These are phyloP conservation scores for Diaperis boleti DNA, from an alignment of 2,888 invertebrate genomes.

Conservation along the genomic window DNA sequence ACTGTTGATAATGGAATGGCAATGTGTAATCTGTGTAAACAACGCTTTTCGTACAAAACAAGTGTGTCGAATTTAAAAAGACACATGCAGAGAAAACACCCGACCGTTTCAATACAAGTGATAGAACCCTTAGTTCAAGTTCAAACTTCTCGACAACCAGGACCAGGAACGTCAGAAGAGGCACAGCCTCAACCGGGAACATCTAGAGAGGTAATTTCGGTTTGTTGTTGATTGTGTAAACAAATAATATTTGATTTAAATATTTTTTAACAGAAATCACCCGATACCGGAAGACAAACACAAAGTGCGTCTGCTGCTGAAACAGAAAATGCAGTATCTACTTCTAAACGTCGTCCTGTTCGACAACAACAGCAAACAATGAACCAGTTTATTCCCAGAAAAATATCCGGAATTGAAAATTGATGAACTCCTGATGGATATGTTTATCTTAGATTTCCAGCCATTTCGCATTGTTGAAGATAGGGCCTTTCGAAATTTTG, in stretches of 20 bases:
- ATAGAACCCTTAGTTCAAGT: background rate
- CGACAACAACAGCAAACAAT: no score
- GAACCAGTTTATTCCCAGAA: no score
- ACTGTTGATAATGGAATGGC: no score
- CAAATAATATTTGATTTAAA: background rate
- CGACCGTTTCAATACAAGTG: conserved; percentile 42
- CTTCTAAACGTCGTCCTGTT: no score
- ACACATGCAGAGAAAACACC: conserved; percentile 48
- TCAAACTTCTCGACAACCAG: background rate
- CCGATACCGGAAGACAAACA: background rate
- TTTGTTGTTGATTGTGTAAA: no score
- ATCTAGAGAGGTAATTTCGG: no score
- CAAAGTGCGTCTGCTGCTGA: no score
- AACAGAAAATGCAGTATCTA: no score
- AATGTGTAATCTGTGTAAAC: conserved; percentile 45
- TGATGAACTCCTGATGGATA: no score
- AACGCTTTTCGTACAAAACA: conserved; percentile 40
- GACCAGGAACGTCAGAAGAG: no score
- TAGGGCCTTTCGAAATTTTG: background rate
- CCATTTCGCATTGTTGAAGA: background rate
- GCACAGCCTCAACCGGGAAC: no score
- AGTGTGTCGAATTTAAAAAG: conserved; percentile 42
- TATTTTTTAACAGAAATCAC: background rate
- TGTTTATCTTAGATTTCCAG: background rate
- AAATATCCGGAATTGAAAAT: no score